Base-by-base conservation (phyloP, 2,888 invertebrate genomes). In the Lepetodrilus schrolli region DNA sequence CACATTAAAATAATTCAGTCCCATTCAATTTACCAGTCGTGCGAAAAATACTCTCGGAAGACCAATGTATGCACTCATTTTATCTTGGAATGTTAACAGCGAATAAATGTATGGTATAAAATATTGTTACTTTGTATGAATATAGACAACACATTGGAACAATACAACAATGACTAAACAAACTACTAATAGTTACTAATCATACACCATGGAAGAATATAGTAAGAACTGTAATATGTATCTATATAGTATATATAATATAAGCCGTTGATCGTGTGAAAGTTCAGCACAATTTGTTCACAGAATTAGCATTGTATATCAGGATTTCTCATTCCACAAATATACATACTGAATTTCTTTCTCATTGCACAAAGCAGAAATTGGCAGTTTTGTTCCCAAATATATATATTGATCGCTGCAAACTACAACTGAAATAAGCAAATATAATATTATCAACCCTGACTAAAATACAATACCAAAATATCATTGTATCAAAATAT, bases 401-500 rank as follows among this genome's bases (percentile, higher is more conserved):
- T 30, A 58, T 30, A 3, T 7, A 26, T 7, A 30, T 23, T 2
- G 34, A 30, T n/a, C 26, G 17, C 23, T 58, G 30, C 21, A 30
- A 26, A 30, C 30, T 30, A 13, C 34, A 30, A 58, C 34, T 23
- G 34, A 30, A 58, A 26, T 30, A 23, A 58, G 7, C 30, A 17
- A 17, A 7, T 13, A 43, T 43, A 43, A 43, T 17, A 17, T 17
- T 17, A 43, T 17, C 43, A 43, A 17, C 43, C 13, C 43, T 17
- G 43, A 58, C 30, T 34, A 26, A 34, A 48, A 21, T 58, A 58
- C 26, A 58, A 23, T 30, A 58, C 30, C 58, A 58, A 58, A 58
- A 58, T 58, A 58, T 58, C 30, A 26, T 48, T 48, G 17, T 58
- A 58, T 58, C 34, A 58, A 58, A 58, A 58, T 58, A 58, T 48